Percentiles rank a stretch among this genome's conserved stretches.
Evolutionary conservation across 2,888 invertebrate genomes (phyloP).

Genomic region (Adelognathus sp.): DNA sequence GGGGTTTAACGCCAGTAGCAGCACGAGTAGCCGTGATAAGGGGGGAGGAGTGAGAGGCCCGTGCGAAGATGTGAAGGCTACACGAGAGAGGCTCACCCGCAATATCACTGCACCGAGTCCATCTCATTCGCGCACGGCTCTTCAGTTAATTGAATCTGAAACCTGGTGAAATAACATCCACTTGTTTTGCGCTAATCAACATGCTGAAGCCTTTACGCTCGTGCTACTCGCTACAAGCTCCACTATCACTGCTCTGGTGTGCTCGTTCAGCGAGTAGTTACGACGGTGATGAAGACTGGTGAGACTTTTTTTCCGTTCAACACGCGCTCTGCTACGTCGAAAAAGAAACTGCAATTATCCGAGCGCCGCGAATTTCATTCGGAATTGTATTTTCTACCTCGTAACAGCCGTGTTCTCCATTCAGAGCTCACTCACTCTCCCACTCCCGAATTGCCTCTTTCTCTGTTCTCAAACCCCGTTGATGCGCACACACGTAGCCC

Average conservation of each 20-base stretch:
- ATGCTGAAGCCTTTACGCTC: constrained; percentile 17
- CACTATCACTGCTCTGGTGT: neutral
- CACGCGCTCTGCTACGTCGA: constrained; percentile 11
- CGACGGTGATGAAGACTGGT: neutral
- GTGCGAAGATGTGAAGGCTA: constrained; percentile 50
- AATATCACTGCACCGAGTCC: constrained; percentile 44
- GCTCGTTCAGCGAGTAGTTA: constrained; percentile 3
- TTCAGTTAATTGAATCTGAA: constrained; percentile 68
- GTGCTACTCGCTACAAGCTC: neutral
- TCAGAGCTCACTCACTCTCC: constrained; percentile 13
- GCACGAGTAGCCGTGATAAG: neutral
- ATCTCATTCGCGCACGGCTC: constrained; percentile 30
- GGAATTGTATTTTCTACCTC: constrained; percentile 37
- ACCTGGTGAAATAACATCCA: constrained; percentile 62
- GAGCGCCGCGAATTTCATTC: constrained; percentile 39
- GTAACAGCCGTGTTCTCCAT: constrained; percentile 17
- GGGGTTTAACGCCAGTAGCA: constrained; percentile 14
- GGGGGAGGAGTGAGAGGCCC: constrained; percentile 1
- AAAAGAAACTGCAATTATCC: constrained; percentile 54
- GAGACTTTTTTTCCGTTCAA: constrained; percentile 14
- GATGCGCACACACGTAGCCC: neutral
- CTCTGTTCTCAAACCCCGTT: neutral
- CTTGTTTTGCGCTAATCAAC: constrained; percentile 67
- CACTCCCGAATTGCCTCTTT: neutral
- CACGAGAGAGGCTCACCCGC: constrained; percentile 49